phyloP scores from a whole-genome alignment of 1,140 invertebrate species.

The Camponotus pennsylvanicus region DNA sequence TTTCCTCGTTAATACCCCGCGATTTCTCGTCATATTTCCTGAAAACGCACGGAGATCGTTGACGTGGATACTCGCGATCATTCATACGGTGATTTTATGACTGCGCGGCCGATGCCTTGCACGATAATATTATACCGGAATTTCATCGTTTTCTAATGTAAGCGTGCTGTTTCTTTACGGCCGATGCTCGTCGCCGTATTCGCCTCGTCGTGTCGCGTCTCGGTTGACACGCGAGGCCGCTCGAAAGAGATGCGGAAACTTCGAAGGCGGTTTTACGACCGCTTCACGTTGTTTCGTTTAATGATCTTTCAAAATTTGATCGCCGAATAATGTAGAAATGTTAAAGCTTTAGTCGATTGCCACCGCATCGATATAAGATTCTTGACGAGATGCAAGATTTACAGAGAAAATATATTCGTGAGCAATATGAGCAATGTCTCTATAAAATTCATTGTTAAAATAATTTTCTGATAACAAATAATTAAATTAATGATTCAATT shows the following conservation, averaged over 20 bases:
- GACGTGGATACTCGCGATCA: not conserved
- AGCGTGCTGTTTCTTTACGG: conserved; percentile 18
- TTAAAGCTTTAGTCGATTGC: conserved; percentile 14
- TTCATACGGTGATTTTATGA: conserved; percentile 38
- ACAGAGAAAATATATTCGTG: not conserved
- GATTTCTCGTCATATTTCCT: conserved; percentile 33
- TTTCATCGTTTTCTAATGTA: conserved; percentile 50
- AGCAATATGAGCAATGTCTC: not conserved
- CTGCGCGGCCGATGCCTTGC: not conserved
- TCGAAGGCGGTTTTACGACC: conserved; percentile 10
- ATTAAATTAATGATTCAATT: not conserved
- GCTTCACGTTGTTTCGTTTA: conserved; percentile 43
- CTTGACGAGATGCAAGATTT: not conserved
- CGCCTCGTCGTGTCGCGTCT: not conserved
- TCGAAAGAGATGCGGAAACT: conserved; percentile 27
- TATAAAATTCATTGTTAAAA: not conserved
- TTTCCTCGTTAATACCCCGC: conserved; percentile 27
- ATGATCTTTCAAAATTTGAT: conserved; percentile 52
- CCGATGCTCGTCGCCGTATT: not conserved
- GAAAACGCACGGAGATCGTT: conserved; percentile 20
- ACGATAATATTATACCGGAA: conserved; percentile 23
- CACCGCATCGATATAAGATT: not conserved
- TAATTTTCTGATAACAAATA: not conserved
- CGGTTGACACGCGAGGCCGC: conserved; percentile 30
- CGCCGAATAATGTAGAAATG: conserved; percentile 22